These are phyloP conservation scores for Clivina fossor DNA, from an alignment of 2,888 invertebrate species.

Conservation along the genomic window DNA sequence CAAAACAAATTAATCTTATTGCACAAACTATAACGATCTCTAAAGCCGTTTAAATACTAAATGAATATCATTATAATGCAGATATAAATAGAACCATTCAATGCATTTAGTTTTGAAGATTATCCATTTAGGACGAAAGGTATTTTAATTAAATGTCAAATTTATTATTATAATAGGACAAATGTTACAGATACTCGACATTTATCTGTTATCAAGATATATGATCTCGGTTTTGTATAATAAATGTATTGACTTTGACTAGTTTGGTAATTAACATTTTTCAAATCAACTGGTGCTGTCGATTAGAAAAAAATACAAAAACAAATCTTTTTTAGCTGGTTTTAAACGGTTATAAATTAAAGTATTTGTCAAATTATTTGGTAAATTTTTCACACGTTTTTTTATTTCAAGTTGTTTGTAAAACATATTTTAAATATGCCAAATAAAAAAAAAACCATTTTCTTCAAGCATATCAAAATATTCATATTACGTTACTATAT, in stretches of 20 bases:
- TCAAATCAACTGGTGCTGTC: neutral
- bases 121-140: constrained; percentile 24
- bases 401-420: neutral
- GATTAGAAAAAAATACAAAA: neutral
- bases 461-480: too few relatives aligned
- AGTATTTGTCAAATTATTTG: neutral
- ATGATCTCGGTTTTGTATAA: too few relatives aligned
- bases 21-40: too few relatives aligned
- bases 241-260: neutral
- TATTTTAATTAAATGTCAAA: constrained; percentile 31
- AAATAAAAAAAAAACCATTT: too few relatives aligned
- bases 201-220: constrained; percentile 17
- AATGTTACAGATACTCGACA: constrained; percentile 20
- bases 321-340: neutral
- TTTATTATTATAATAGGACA: constrained; percentile 10
- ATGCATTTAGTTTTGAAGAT: constrained; percentile 11
- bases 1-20: too few relatives aligned
- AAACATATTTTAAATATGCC: too few relatives aligned
- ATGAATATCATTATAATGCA: constrained; percentile 21
- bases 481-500: too few relatives aligned
- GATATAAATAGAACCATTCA: too few relatives aligned
- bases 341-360: neutral
- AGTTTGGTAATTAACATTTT: constrained; percentile 10
- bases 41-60: too few relatives aligned
- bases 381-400: neutral